phyloP scores from a whole-genome alignment of 2,797 vertebrate genomes.

The Diglossa cyanea region DNA sequence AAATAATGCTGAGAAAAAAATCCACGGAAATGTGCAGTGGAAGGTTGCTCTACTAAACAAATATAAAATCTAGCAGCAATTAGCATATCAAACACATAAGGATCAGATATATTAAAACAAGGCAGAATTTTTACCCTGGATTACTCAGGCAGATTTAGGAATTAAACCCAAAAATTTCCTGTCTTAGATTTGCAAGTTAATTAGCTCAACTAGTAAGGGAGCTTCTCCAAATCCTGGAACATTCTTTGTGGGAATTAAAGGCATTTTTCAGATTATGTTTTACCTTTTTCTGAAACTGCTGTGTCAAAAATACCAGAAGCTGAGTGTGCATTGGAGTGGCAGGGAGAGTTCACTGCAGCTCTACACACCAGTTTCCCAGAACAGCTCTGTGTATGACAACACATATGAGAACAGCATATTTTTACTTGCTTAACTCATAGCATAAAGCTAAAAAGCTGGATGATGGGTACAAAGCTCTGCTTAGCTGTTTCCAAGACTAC shows the following conservation, averaged over 20 bases:
- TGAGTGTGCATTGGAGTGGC: neutral
- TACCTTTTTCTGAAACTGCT: neutral
- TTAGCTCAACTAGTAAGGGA: neutral
- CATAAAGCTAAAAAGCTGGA: neutral
- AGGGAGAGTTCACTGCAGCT: neutral
- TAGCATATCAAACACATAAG: neutral
- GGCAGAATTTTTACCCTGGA: neutral
- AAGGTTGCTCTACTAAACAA: neutral
- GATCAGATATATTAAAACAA: neutral
- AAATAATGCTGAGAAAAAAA: neutral
- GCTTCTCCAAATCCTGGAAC: neutral
- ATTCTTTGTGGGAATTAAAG: neutral
- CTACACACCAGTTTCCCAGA: neutral
- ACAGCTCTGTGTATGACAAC: neutral
- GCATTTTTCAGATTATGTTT: neutral
- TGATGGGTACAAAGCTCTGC: neutral
- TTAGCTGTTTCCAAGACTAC: conserved; percentile 43
- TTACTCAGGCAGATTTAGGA: fast-evolving
- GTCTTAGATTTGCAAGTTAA: neutral
- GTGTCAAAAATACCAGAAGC: neutral
- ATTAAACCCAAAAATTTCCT: neutral
- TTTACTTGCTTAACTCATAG: neutral
- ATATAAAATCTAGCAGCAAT: neutral
- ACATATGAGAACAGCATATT: neutral
- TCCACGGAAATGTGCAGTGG: neutral